A percentile compares a stretch with the other conserved stretches of the same genome.
phyloP scores from a whole-genome alignment of 1,140 invertebrate genomes.

The Varroa destructor region DNA sequence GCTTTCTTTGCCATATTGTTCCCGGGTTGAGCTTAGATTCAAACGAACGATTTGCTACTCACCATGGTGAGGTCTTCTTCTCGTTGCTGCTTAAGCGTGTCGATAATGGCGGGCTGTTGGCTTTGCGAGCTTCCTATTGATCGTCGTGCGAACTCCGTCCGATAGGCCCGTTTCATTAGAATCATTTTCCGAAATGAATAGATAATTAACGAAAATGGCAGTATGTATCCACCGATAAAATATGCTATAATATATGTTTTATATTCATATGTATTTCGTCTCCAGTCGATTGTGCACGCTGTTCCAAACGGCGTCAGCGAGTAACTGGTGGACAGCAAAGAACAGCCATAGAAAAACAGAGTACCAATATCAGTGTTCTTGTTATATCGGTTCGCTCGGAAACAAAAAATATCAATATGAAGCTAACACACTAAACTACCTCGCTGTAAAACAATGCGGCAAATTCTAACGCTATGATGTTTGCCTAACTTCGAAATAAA shows the following conservation, averaged over 20 bases:
- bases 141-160: neutral
- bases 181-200: conserved; percentile 15
- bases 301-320: conserved; percentile 33
- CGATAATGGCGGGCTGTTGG: conserved; percentile 8
- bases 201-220: conserved; percentile 31
- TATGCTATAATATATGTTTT: conserved; percentile 34
- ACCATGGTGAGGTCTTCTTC: conserved; percentile 32
- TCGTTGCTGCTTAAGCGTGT: neutral
- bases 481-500: too few relatives aligned
- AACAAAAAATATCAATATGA: too few relatives aligned
- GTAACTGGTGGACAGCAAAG: conserved; percentile 26
- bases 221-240: conserved; percentile 33
- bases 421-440: too few relatives aligned
- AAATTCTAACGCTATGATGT: too few relatives aligned
- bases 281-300: conserved; percentile 35
- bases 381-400: too few relatives aligned
- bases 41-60: conserved; percentile 2
- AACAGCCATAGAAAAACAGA: too few relatives aligned
- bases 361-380: too few relatives aligned
- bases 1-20: too few relatives aligned
- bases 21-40: too few relatives aligned
- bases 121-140: too few relatives aligned
- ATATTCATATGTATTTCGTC: conserved; percentile 33
- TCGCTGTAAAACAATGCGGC: too few relatives aligned
- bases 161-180: neutral